A percentile compares a stretch with the other conserved stretches of the same genome.
These are phyloP conservation scores for Drosophila subsilvestris DNA, from an alignment of 2,888 invertebrate genomes.

Conservation along the genomic window DNA sequence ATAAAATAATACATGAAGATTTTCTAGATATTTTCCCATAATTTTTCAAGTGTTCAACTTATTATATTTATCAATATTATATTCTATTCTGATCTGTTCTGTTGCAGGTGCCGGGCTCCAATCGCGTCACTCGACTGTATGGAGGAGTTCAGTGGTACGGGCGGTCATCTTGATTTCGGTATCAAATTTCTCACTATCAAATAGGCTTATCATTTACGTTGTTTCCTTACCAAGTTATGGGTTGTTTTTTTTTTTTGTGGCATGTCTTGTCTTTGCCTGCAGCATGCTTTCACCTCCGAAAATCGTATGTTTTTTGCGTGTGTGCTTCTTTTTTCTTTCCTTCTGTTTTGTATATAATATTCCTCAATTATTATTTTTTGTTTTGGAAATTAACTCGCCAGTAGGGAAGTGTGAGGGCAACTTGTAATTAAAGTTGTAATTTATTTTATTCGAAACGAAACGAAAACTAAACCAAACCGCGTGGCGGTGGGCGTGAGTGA, in stretches of 20 bases:
- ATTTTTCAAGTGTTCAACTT: too few species aligned
- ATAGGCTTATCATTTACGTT: constrained; percentile 68
- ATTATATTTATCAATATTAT: too few species aligned
- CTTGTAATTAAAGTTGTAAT: constrained; percentile 39
- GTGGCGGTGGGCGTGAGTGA: background rate
- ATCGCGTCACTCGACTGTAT: constrained; percentile 97
- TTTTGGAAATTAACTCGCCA: constrained; percentile 14
- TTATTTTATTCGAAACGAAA: constrained; percentile 30
- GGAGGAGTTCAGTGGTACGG: constrained; percentile 94
- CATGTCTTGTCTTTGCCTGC: constrained; percentile 7
- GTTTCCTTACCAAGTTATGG: constrained; percentile 40
- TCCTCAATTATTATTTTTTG: constrained; percentile 21
- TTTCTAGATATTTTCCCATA: too few species aligned
- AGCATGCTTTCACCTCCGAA: background rate
- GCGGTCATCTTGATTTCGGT: constrained; percentile 85
- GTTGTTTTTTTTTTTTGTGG: background rate
- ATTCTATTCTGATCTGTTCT: background rate
- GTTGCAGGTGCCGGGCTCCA: constrained; percentile 93
- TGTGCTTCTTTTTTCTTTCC: constrained; percentile 17
- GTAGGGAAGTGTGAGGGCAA: background rate
- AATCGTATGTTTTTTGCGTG: constrained; percentile 41
- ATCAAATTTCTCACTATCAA: constrained; percentile 82
- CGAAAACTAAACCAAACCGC: background rate
- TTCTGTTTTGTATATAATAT: background rate
- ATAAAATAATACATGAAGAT: too few species aligned